Evolutionary conservation across 2,888 invertebrate species (phyloP), one percentile per base, ranked within the genome.

Genomic region (Acanthoscelides obtectus): DNA sequence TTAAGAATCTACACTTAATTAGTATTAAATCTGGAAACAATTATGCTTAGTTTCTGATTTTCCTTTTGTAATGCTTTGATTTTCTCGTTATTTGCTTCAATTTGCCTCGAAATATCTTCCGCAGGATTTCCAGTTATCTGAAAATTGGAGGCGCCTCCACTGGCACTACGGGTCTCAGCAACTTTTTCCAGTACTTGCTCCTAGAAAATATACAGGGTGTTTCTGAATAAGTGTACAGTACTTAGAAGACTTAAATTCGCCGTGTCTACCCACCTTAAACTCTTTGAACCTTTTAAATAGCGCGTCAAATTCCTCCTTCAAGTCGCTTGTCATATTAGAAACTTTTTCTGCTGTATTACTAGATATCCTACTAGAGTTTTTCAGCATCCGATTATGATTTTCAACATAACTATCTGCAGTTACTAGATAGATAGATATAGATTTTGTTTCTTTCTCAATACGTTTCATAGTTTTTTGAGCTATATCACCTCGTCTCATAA

Each of bases 111-210:
- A 20, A 79, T 71, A 68, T 79, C 79, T 75, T 78, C 79, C 5
- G 79, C 8, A 3, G 79, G 79, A 70, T 79, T 76, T 12, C 79
- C 79, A 67, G 76, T 77, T 63, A 79, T 71, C 71, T 76, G 70
- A 68, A 73, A 71, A 22, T 69, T 73, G 22, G 71, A 68, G 25
- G 22, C 68, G 17, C 20, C 20, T 68, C 22, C 3, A 27, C 69
- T 72, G 8, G 73, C 67, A 64, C 12, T 67, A 21, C 68, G 27
- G 22, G 72, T 3, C 22, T 66, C 22, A 21, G 45, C 21, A 20
- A 71, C 20, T 68, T 71, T 66, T 45, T 71, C 3, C 22, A 67
- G 22, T 63, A 69, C 20, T 21, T 67, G 45, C 70, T 71, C 70
- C 22, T 71, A 22, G 69, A 70, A 65, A 22, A 25, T 68, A 12